A percentile compares a stretch with the other conserved stretches of the same genome.
These are phyloP conservation scores for Diploscapter pachys DNA, from an alignment of 1,140 invertebrate genomes.

Conservation along the genomic window DNA sequence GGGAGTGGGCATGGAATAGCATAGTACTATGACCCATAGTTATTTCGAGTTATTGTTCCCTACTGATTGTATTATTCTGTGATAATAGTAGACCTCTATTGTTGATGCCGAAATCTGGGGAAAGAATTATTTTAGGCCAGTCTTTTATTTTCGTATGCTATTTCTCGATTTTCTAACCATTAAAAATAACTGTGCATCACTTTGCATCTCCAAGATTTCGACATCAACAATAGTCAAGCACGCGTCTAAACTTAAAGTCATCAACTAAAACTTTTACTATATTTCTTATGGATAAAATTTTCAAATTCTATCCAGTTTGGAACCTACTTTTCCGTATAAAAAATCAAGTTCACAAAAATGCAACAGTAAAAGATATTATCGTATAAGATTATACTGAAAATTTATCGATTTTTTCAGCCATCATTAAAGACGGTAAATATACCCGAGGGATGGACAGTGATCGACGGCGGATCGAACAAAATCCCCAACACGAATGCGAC, in stretches of 20 bases:
- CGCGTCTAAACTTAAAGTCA: too few relatives aligned
- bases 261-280: too few relatives aligned
- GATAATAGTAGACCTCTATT: neutral
- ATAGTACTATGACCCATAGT: too few relatives aligned
- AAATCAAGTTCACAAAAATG: conserved; percentile 4
- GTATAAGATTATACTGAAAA: neutral
- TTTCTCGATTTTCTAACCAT: too few relatives aligned
- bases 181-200: too few relatives aligned
- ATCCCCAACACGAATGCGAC: conserved; percentile 31
- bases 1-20: too few relatives aligned
- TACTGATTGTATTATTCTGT: too few relatives aligned
- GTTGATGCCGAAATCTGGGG: too few relatives aligned
- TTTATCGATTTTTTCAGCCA: conserved; percentile 7
- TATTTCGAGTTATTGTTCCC: too few relatives aligned
- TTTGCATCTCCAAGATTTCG: neutral
- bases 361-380: conserved; percentile 1
- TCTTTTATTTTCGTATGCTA: too few relatives aligned
- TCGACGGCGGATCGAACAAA: conserved; percentile 23
- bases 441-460: conserved; percentile 31
- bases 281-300: conserved; percentile 15
- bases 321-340: conserved; percentile 3
- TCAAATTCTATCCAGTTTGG: neutral
- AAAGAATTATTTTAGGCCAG: too few relatives aligned
- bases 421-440: conserved; percentile 14
- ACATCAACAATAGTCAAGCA: neutral